These are phyloP conservation scores for Oncorhynchus tshawytscha DNA, from an alignment of 2,113 vertebrate genomes.

Conservation along the genomic window DNA sequence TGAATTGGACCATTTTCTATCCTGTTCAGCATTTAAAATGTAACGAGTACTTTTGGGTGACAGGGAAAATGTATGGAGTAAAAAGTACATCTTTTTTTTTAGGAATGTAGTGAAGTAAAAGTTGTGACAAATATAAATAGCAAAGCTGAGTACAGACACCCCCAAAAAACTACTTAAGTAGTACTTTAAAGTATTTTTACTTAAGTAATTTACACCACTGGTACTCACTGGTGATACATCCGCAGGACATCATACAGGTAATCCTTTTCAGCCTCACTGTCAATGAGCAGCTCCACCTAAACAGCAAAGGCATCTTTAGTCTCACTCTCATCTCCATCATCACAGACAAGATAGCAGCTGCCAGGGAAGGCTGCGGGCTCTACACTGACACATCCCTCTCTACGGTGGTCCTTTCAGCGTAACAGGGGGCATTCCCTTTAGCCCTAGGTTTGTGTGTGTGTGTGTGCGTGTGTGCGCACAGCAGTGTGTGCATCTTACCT, in stretches of 20 bases:
- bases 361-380: no score
- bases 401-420: constrained; percentile 5
- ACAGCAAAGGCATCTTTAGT: constrained; percentile 52
- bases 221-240: constrained; percentile 96
- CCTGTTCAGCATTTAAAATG: no score
- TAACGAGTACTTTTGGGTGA: no score
- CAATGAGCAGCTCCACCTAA: constrained; percentile 94
- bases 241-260: constrained; percentile 97
- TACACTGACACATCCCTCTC: background rate
- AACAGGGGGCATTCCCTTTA: background rate
- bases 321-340: background rate
- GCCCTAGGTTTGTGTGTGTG: background rate
- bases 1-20: no score
- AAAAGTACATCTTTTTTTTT: no score
- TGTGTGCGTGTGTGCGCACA: background rate
- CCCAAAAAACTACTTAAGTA: no score
- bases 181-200: no score
- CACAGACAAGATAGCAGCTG: background rate
- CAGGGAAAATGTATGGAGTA: no score
- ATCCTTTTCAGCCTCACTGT: constrained; percentile 98
- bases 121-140: no score
- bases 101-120: no score
- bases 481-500: background rate
- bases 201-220: no score
- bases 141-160: no score